Conservation (phyloP, 2,797 vertebrate genomes). For the Anabacerthia variegaticeps region DNA sequence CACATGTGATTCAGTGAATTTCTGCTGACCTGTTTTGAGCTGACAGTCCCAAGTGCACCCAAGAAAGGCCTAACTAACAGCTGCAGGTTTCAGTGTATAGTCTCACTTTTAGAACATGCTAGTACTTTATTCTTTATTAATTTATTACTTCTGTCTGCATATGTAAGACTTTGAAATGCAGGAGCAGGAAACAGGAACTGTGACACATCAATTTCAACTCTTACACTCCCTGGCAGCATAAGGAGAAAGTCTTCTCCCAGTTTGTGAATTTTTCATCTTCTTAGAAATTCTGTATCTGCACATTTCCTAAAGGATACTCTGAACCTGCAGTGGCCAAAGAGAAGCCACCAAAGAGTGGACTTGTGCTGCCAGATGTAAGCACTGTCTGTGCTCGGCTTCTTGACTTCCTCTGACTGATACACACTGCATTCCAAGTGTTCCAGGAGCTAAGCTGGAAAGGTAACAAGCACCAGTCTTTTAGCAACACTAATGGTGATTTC, state of each 20-base stretch:
- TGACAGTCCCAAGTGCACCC: not conserved
- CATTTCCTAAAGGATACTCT: not conserved
- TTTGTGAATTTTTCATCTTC: not conserved
- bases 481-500: not conserved
- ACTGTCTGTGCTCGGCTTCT: not conserved
- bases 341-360: not conserved
- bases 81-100: not conserved
- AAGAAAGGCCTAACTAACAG: not conserved
- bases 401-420: not conserved
- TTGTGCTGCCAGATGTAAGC: not conserved
- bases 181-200: not conserved
- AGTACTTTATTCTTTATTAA: not conserved
- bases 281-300: not conserved
- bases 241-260: not conserved
- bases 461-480: not conserved
- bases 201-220: not conserved
- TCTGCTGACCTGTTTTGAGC: not conserved
- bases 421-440: not conserved
- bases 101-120: not conserved
- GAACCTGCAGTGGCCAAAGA: not conserved
- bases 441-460: not conserved
- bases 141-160: not conserved
- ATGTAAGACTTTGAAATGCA: not conserved
- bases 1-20: rapidly evolving
- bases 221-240: not conserved